Conservation (phyloP, 2,113 vertebrate genomes). For the Carettochelys insculpta region DNA sequence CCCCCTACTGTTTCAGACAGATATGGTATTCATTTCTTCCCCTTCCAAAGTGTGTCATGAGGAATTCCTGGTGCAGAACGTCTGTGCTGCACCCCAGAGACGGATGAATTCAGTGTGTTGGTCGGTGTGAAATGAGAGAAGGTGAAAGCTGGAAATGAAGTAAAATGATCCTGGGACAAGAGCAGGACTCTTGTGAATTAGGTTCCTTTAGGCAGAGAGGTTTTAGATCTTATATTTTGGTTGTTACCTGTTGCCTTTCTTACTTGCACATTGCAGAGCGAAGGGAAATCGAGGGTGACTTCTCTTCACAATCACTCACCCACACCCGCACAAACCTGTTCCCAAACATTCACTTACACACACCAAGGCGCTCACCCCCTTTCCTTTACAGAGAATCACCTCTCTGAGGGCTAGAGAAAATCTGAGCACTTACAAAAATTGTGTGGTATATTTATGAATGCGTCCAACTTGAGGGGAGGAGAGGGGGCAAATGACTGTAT, state of each 20-base stretch:
- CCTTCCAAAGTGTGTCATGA: not conserved
- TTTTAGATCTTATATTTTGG: constrained; percentile 18
- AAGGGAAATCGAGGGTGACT: not conserved
- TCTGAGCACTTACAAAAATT: constrained; percentile 47
- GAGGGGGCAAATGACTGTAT: constrained; percentile 36
- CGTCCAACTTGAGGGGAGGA: not conserved
- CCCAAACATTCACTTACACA: not conserved
- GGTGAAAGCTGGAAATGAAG: not conserved
- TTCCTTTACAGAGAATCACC: not conserved
- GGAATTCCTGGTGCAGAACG: not conserved
- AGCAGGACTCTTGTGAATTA: not conserved
- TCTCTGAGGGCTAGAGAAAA: not conserved
- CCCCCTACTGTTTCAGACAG: not conserved
- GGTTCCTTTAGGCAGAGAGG: not conserved
- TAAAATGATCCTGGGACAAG: not conserved
- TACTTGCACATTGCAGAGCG: not conserved
- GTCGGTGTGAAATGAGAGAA: not conserved
- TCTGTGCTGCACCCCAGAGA: not conserved
- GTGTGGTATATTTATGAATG: constrained; percentile 56
- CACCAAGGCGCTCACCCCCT: not conserved
- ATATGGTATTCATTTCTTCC: not conserved
- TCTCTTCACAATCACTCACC: not conserved
- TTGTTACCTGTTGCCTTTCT: rapidly evolving
- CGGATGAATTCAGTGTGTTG: not conserved
- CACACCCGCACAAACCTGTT: not conserved